Evolutionary conservation across 2,888 invertebrate genomes (phyloP), one percentile per base, ranked within the genome.

Genomic region (Trimorus sp.): DNA sequence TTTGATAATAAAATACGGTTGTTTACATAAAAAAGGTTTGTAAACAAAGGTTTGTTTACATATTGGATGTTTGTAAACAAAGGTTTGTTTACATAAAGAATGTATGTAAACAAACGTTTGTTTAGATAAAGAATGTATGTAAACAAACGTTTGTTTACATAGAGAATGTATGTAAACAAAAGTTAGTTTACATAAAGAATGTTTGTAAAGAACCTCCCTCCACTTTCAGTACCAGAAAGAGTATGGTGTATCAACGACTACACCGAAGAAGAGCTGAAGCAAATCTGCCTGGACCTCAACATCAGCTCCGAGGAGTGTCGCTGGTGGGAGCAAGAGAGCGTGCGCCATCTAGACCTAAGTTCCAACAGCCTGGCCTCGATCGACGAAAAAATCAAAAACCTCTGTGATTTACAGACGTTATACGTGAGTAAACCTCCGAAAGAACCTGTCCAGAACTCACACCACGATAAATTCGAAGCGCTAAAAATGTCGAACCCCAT

Each of bases 241-340:
- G 93, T 96, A 79, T 96, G 95, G 94, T 94, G 93, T 85, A 94
- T 96, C 87, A 95, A 96, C 89, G 94, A 95, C 84, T 91, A 94
- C 78, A 94, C 94, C 81, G 93, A 94, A 73, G 94, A 94, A 14
- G 93, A 94, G 78, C 93, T 94, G 16, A 86, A 85, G 62, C 80
- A 90, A 51, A 81, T 91, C 84, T 94, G 94, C 58, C 92, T 92
- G 7, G 93, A 93, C 83, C 90, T 95, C 59, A 94, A 95, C 89
- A 94, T 95, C 86, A 91, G 93, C 73, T 93, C 94, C 63, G 93
- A 93, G 49, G 93, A 93, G 60, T 94, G 94, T 84, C 94, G 93
- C 83, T 98, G 98, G 98, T 97, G 97, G 97, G 96, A 96, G 90
- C 94, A 95, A 87, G 95, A 95, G 86, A 95, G 96, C 1, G 92